These are phyloP conservation scores for Heteromurus nitidus DNA, from an alignment of 2,888 invertebrate genomes.

Conservation along the genomic window DNA sequence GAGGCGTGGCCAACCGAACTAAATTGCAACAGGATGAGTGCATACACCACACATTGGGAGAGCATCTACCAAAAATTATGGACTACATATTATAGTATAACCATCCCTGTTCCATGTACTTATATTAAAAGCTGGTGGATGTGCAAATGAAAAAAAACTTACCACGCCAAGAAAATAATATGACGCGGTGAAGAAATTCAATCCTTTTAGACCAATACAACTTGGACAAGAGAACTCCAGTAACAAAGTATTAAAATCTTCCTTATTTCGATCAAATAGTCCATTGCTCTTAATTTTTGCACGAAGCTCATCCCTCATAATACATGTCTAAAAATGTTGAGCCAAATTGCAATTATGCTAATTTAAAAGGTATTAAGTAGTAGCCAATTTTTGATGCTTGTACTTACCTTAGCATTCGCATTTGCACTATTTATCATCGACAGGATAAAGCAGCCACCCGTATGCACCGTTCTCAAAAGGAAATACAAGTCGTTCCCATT, in stretches of 20 bases:
- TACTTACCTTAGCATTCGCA: conserved; percentile 33
- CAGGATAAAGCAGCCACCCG: not conserved
- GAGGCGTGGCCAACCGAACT: not conserved
- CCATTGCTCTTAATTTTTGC: not conserved
- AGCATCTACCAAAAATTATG: conserved; percentile 18
- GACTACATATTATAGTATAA: not conserved
- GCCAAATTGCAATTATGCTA: not conserved
- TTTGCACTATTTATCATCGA: conserved; percentile 35
- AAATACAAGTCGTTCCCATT: not conserved
- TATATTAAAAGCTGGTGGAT: no score
- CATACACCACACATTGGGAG: conserved; percentile 23
- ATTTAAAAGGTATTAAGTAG: not conserved
- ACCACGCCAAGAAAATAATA: conserved; percentile 42
- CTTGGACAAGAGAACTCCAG: conserved; percentile 13
- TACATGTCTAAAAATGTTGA: not conserved
- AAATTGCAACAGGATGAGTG: conserved; percentile 27
- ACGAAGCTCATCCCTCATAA: conserved; percentile 16
- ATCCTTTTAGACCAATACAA: conserved; percentile 30
- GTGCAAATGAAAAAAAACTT: no score
- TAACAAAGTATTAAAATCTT: conserved; percentile 1
- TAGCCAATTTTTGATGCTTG: not conserved
- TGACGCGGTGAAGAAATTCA: conserved; percentile 21
- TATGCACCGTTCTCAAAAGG: not conserved
- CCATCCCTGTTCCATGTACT: not conserved
- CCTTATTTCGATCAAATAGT: not conserved